Base-by-base conservation (phyloP, 2,113 vertebrate species). In the Cynocephalus volans region DNA sequence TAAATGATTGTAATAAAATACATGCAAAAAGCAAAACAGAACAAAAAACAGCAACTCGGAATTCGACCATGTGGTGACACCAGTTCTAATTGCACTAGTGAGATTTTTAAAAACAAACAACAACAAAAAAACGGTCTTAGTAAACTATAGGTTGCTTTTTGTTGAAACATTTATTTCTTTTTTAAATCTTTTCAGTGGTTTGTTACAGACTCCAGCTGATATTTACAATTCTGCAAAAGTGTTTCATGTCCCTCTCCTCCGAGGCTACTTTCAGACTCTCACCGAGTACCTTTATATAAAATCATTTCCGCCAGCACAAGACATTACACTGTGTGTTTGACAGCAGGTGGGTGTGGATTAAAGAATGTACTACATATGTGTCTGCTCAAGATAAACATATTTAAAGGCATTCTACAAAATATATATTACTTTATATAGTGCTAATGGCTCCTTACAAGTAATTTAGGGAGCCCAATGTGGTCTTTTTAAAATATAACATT, bases 71-170 rank as follows among this genome's bases (percentile, higher is more conserved):
- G 28, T 88, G 31, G 52, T 76, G 21, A 97, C 67, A 90, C 86
- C 18, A n/a, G 62, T 75, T 84, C 72, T 98, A 95, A 97, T 88
- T 95, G 92, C 94, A 81, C 86, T 97, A 79, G 75, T 81, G 81
- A 83, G 10, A 18, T 76, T 56, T 21, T 48, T 12, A 19, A 21
- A 64, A 65, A 87, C 64, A 97, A 96, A n/a, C n/a, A n/a, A n/a
- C n/a, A n/a, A n/a, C n/a, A 41, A 41, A 41, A 97, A 86, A 79
- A 95, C 93, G 82, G 85, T 97, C 89, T 98, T 93, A 97, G 96
- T 98, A 96, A 96, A 94, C 64, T 62, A 8, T 73, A 64, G 17
- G 50, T 70, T 98, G 93, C 56, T 86, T 98, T 98, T 87, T 23
- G 48, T 95, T 97, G 87, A 88, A 97, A 96, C 65, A 72, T 24